Evolutionary conservation across 2,113 vertebrate species (phyloP).

Genomic region (Cyprinodon tularosa): DNA sequence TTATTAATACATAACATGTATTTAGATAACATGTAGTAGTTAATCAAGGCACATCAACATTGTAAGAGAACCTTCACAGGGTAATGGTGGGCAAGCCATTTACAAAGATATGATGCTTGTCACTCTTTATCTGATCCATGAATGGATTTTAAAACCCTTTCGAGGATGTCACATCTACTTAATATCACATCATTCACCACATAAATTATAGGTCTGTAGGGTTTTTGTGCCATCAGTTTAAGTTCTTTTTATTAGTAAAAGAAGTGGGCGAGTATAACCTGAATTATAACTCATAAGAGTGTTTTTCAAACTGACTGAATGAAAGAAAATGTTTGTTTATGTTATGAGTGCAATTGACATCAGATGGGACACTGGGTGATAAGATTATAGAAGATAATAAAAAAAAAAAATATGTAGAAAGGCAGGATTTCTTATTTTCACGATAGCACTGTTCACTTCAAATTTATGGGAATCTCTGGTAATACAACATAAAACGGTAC

Average conservation of each 20-base stretch:
- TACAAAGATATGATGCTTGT: slow-evolving; percentile 62
- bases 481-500: too few relatives aligned
- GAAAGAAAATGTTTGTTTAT: slow-evolving; percentile 1
- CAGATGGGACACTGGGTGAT: not conserved
- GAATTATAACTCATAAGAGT: slow-evolving; percentile 35
- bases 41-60: slow-evolving; percentile 21
- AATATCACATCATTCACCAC: slow-evolving; percentile 67
- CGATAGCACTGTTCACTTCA: too few relatives aligned
- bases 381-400: not conserved
- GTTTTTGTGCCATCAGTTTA: slow-evolving; percentile 44
- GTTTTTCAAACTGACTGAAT: slow-evolving; percentile 16
- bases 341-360: not conserved
- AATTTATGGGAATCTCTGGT: too few relatives aligned
- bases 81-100: slow-evolving; percentile 56
- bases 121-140: slow-evolving; percentile 64
- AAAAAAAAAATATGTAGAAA: not conserved
- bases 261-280: slow-evolving; percentile 50
- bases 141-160: slow-evolving; percentile 62
- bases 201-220: slow-evolving; percentile 38
- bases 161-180: slow-evolving; percentile 73
- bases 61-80: slow-evolving; percentile 47
- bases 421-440: not conserved
- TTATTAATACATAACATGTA: not conserved
- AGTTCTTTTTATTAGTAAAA: slow-evolving; percentile 35
- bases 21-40: slow-evolving; percentile 22